phyloP scores from a whole-genome alignment of 2,113 vertebrate species.

The Clarias magur region DNA sequence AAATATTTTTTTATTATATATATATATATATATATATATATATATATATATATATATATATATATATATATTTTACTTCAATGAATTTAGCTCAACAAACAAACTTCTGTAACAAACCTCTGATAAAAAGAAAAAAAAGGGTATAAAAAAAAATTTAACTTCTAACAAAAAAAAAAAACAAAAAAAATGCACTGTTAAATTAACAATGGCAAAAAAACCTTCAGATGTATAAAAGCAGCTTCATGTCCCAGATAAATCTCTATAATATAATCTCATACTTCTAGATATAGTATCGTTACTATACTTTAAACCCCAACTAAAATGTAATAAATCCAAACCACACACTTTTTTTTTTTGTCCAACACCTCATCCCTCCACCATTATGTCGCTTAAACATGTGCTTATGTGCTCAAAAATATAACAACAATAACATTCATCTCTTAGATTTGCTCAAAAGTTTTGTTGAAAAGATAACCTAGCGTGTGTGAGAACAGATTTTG shows the following conservation, averaged over 20 bases:
- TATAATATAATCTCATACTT: not conserved
- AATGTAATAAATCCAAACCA: conserved; percentile 17
- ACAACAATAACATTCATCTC: not conserved
- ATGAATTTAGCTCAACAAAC: conserved; percentile 9
- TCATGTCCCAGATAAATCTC: conserved; percentile 1
- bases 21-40: no score
- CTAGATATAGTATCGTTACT: not conserved
- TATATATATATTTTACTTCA: not conserved
- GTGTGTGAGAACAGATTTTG: conserved; percentile 41
- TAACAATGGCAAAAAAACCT: not conserved
- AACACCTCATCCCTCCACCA: conserved; percentile 9
- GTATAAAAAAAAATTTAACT: not conserved
- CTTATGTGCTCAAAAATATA: conserved; percentile 26
- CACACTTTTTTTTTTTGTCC: not conserved
- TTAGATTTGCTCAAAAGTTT: not conserved
- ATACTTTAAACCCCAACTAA: conserved; percentile 11
- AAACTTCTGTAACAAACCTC: not conserved
- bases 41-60: no score
- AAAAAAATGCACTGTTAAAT: not conserved
- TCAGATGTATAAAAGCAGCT: conserved; percentile 5
- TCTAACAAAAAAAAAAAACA: not conserved
- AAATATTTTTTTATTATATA: no score
- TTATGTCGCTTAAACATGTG: not conserved
- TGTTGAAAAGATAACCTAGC: not conserved
- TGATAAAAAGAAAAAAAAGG: not conserved